Evolutionary conservation across 2,888 invertebrate genomes (phyloP).

Genomic region (Drosophila meridiana): DNA sequence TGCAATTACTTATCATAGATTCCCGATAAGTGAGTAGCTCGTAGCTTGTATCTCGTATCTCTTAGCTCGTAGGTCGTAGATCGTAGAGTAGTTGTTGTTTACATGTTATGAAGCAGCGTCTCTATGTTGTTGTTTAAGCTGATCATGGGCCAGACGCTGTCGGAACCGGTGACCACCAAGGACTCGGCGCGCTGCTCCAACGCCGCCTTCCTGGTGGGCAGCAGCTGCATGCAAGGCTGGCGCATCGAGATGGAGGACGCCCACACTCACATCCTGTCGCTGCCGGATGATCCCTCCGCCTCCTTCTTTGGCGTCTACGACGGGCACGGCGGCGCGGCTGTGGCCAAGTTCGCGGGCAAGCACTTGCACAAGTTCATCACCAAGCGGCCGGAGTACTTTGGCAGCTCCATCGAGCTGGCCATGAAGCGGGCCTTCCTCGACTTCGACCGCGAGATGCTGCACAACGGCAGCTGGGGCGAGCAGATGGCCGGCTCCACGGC

Average conservation of each 20-base stretch:
- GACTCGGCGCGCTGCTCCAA: constrained; percentile 93
- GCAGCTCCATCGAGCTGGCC: constrained; percentile 91
- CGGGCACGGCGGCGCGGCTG: constrained; percentile 90
- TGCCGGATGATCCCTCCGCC: constrained; percentile 96
- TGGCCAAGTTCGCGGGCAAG: constrained; percentile 97
- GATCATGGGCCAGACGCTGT: constrained; percentile 97
- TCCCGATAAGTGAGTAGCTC: constrained; percentile 42
- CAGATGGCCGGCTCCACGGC: constrained; percentile 98
- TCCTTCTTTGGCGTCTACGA: constrained; percentile 98
- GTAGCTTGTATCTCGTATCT: not conserved
- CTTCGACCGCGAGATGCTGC: constrained; percentile 96
- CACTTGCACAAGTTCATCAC: constrained; percentile 97
- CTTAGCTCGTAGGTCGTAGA: too few species aligned
- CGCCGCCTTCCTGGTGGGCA: constrained; percentile 90
- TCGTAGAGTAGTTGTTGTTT: not conserved
- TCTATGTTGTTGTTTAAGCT: constrained; percentile 18
- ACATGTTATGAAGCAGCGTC: not conserved
- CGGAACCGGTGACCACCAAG: constrained; percentile 97
- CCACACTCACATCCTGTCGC: constrained; percentile 96
- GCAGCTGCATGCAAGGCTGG: constrained; percentile 99
- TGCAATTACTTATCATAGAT: constrained; percentile 9
- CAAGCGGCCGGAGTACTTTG: constrained; percentile 92
- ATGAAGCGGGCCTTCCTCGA: constrained; percentile 94
- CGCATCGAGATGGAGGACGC: constrained; percentile 99
- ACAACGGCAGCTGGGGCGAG: constrained; percentile 93